Evolutionary conservation across 2,797 vertebrate genomes (phyloP).

Genomic region (Danionella dracula): DNA sequence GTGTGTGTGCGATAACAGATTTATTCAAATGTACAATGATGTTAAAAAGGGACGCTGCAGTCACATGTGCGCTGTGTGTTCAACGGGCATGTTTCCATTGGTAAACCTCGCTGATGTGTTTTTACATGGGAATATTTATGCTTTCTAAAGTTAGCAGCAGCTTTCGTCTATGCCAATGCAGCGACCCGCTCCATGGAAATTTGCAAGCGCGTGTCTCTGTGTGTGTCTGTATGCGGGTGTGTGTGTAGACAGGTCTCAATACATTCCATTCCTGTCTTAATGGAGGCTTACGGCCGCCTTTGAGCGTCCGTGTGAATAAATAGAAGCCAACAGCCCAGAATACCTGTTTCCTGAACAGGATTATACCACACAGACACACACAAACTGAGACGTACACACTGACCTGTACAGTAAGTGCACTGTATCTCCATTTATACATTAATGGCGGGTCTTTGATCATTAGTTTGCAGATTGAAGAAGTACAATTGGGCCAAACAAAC

Average conservation of each 20-base stretch:
- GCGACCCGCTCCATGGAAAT: conserved; percentile 30
- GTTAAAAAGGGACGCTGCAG: background rate
- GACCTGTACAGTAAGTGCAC: background rate
- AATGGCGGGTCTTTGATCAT: background rate
- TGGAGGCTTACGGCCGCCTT: conserved; percentile 32
- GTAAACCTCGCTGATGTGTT: conserved; percentile 22
- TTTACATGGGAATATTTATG: conserved; percentile 44
- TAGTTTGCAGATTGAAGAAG: too few relatives aligned
- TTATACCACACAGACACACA: conserved; percentile 25
- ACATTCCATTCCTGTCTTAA: conserved; percentile 33
- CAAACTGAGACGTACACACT: conserved; percentile 5
- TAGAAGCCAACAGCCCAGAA: conserved; percentile 47
- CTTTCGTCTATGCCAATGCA: conserved; percentile 48
- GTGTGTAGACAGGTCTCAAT: conserved; percentile 40
- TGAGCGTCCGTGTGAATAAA: conserved; percentile 35
- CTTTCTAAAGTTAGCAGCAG: conserved; percentile 38
- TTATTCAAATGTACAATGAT: background rate
- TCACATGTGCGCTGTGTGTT: background rate
- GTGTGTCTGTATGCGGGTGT: conserved; percentile 27
- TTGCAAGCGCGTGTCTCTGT: conserved; percentile 27
- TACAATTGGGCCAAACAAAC: too few relatives aligned
- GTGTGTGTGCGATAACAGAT: conserved; percentile 4
- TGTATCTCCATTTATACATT: background rate
- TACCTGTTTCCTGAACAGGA: conserved; percentile 46
- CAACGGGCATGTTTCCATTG: conserved; percentile 1